Conservation (phyloP, 2,113 vertebrate genomes). For the Tragulus kanchil region DNA sequence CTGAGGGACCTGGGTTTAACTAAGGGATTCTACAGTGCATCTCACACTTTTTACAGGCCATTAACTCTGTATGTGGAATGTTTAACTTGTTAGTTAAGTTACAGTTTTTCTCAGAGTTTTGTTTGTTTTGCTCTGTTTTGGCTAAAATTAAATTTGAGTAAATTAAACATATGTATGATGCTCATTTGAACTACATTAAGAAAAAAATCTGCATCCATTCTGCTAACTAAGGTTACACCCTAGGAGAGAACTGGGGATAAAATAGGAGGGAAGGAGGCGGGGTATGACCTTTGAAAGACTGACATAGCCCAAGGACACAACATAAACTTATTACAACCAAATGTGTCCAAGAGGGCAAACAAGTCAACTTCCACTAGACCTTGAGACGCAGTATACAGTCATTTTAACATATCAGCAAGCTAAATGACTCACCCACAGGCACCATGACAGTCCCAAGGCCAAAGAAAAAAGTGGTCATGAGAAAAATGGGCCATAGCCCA, state of each 20-base stretch:
- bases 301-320: background rate
- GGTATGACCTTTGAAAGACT: background rate
- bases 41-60: background rate
- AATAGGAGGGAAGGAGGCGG: background rate
- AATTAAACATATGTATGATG: background rate
- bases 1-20: background rate
- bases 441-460: background rate
- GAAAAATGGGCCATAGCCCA: background rate
- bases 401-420: background rate
- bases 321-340: background rate
- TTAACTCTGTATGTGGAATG: background rate
- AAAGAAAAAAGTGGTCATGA: background rate
- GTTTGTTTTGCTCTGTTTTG: background rate
- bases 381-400: background rate
- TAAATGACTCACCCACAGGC: background rate
- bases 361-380: background rate
- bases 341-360: background rate
- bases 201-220: background rate
- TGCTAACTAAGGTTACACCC: background rate
- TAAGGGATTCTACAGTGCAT: background rate
- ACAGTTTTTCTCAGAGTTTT: background rate
- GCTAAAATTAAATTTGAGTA: constrained; percentile 8
- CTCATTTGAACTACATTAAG: background rate
- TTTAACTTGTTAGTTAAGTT: background rate
- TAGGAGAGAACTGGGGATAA: background rate